phyloP scores from a whole-genome alignment of 2,113 vertebrate genomes.

The Chitala chitala region DNA sequence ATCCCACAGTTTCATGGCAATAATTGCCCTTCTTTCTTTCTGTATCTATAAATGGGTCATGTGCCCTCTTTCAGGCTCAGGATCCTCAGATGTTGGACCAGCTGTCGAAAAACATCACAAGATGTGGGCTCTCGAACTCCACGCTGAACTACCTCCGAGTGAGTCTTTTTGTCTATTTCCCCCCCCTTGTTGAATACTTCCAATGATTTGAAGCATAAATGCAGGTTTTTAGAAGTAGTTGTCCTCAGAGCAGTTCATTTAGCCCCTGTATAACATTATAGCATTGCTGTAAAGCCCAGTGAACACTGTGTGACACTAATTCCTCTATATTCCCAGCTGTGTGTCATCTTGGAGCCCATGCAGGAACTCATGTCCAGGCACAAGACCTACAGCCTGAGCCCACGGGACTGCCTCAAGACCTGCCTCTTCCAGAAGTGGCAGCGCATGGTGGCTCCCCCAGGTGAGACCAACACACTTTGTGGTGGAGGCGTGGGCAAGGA shows the following conservation, averaged over 20 bases:
- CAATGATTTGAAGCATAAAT: background rate
- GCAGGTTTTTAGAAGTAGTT: background rate
- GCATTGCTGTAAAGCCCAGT: background rate
- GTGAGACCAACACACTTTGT: constrained; percentile 54
- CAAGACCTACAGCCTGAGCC: constrained; percentile 98
- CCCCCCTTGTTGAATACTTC: background rate
- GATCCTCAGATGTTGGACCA: constrained; percentile 98
- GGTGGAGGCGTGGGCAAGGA: too few species aligned
- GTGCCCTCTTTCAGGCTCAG: constrained; percentile 72
- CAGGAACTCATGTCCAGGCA: constrained; percentile 99
- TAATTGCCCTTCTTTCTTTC: background rate
- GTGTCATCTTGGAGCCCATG: constrained; percentile 98
- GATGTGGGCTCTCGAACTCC: constrained; percentile 96
- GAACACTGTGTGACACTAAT: background rate
- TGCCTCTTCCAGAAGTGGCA: constrained; percentile 99
- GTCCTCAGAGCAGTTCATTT: background rate
- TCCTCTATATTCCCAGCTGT: constrained; percentile 70
- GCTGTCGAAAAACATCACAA: constrained; percentile 97
- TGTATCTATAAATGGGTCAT: too few species aligned
- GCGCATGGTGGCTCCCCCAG: constrained; percentile 95
- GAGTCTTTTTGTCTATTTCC: constrained; percentile 38
- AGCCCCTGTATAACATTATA: background rate
- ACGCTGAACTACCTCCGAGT: constrained; percentile 99
- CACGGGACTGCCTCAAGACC: constrained; percentile 97
- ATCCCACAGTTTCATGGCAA: too few species aligned